These are phyloP conservation scores for Eutrigla gurnardus DNA, from an alignment of 2,797 vertebrate genomes.

Conservation along the genomic window DNA sequence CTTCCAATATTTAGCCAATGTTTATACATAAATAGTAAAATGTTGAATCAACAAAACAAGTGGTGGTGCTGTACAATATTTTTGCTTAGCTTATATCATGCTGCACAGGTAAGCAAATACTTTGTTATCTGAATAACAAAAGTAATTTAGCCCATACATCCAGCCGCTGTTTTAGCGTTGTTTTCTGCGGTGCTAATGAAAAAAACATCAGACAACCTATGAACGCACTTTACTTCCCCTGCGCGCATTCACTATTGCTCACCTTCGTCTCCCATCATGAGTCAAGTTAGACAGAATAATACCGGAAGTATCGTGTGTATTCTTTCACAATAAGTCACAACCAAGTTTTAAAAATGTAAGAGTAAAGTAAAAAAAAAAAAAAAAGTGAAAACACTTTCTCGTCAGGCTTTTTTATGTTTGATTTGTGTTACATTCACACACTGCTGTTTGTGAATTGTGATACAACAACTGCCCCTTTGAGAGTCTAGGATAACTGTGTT, in stretches of 20 bases:
- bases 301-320: background rate
- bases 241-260: background rate
- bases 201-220: background rate
- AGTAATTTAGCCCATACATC: background rate
- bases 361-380: background rate
- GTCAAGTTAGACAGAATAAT: background rate
- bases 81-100: background rate
- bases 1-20: background rate
- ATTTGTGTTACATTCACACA: background rate
- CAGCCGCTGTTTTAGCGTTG: background rate
- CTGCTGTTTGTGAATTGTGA: background rate
- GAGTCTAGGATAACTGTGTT: background rate
- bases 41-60: background rate
- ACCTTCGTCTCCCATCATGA: constrained; percentile 5
- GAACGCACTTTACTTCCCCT: background rate
- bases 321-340: constrained; percentile 42
- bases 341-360: too few relatives aligned
- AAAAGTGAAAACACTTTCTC: background rate
- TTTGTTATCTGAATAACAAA: background rate
- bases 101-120: background rate
- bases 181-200: background rate
- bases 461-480: background rate
- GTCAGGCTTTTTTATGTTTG: background rate
- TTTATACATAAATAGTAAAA: constrained; percentile 24
- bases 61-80: background rate